phyloP scores from a whole-genome alignment of 2,113 vertebrate genomes.

The Albula glossodonta region DNA sequence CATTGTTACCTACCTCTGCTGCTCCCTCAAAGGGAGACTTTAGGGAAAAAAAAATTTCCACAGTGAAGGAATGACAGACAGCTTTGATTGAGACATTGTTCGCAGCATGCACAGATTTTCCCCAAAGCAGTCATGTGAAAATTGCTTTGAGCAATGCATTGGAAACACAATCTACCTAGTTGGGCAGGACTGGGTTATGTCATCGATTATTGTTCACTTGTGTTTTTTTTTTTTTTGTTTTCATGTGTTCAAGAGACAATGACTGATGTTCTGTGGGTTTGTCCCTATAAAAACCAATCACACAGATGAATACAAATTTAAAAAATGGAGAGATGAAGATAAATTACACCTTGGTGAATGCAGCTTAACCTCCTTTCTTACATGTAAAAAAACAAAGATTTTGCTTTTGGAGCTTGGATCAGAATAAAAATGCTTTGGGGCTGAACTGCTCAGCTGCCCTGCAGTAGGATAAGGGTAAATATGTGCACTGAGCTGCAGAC shows the following conservation, averaged over 20 bases:
- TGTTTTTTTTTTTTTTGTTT: neutral
- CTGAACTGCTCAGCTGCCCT: neutral
- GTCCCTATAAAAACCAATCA: neutral
- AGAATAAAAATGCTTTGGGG: neutral
- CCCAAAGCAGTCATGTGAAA: slow-evolving; percentile 32
- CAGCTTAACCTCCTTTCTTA: neutral
- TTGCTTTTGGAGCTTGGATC: neutral
- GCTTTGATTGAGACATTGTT: slow-evolving; percentile 55
- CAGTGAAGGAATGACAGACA: slow-evolving; percentile 31
- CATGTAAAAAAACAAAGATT: neutral
- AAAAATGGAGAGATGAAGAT: neutral
- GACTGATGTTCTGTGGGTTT: neutral
- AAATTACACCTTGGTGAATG: neutral
- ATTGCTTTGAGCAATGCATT: slow-evolving; percentile 4
- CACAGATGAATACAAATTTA: neutral
- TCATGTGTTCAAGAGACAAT: neutral
- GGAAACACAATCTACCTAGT: slow-evolving; percentile 8
- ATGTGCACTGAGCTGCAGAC: neutral
- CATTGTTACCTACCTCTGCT: slow-evolving; percentile 12
- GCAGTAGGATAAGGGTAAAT: neutral
- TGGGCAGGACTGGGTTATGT: neutral
- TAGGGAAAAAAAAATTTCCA: slow-evolving; percentile 26
- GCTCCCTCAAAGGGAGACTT: slow-evolving; percentile 21
- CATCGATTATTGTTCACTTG: neutral
- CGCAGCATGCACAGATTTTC: slow-evolving; percentile 30